Percentiles rank a stretch among this genome's conserved stretches.
phyloP scores from a whole-genome alignment of 2,888 invertebrate species.

The Drosophila neotestacea region DNA sequence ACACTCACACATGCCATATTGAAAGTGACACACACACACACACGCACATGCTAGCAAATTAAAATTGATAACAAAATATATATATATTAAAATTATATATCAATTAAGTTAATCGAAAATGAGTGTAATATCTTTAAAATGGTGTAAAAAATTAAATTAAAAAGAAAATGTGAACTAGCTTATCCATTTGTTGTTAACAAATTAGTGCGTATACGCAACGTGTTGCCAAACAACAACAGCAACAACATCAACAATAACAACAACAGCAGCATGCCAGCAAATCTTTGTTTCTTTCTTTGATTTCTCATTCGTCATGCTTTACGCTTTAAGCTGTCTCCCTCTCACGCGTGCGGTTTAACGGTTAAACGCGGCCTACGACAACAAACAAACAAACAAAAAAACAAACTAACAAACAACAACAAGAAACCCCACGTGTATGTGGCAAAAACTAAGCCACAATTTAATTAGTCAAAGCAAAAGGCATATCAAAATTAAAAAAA shows the following conservation, averaged over 20 bases:
- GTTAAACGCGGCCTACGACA: constrained; percentile 62
- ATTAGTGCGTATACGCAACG: constrained; percentile 61
- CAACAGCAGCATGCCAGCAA: constrained; percentile 21
- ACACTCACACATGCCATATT: constrained; percentile 45
- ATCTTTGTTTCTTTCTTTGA: constrained; percentile 15
- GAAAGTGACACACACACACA: constrained; percentile 45
- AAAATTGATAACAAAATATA: constrained; percentile 51
- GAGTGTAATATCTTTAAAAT: constrained; percentile 17
- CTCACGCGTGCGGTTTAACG: constrained; percentile 41
- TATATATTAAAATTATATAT: constrained; percentile 20
- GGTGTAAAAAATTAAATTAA: constrained; percentile 13
- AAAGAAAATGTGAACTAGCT: constrained; percentile 33
- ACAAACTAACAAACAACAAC: constrained; percentile 35
- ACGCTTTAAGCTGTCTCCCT: constrained; percentile 26
- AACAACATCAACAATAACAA: constrained; percentile 18
- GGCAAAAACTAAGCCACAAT: constrained; percentile 27
- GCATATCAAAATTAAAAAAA: constrained; percentile 48
- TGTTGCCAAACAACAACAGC: constrained; percentile 19
- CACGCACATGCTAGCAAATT: constrained; percentile 37
- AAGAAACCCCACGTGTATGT: constrained; percentile 35
- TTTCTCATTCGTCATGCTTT: constrained; percentile 36
- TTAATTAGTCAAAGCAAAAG: constrained; percentile 36
- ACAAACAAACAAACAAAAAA: constrained; percentile 42
- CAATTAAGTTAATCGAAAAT: constrained; percentile 31
- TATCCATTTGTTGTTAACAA: constrained; percentile 27